Percentiles rank a stretch among this genome's conserved stretches.
Evolutionary conservation across 2,113 vertebrate species (phyloP).

Genomic region (Pseudopodoces humilis): DNA sequence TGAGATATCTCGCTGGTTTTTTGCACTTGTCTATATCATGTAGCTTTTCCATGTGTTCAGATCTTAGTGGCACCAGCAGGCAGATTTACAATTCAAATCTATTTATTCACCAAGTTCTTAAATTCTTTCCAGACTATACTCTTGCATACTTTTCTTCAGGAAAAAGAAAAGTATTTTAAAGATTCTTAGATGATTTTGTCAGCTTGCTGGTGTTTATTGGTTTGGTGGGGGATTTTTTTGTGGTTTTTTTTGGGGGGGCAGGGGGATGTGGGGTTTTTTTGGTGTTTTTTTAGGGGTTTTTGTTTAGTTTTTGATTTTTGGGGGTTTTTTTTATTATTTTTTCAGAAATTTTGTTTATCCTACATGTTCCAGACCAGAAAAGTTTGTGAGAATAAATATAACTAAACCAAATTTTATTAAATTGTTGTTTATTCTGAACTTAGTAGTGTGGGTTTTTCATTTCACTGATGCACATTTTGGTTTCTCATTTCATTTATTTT

Average conservation of each 20-base stretch:
- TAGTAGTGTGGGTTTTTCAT: not conserved
- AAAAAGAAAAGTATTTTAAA: not conserved
- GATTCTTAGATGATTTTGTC: not conserved
- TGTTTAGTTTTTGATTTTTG: not conserved
- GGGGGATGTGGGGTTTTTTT: too few relatives aligned
- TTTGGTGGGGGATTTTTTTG: not conserved
- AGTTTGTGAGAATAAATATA: not conserved
- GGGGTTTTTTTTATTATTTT: not conserved
- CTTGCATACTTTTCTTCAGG: not conserved
- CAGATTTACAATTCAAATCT: not conserved
- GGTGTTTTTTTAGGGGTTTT: not conserved
- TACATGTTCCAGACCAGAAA: not conserved
- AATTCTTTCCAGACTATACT: not conserved
- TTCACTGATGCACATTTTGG: not conserved
- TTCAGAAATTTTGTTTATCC: not conserved
- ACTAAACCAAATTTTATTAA: not conserved
- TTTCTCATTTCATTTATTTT: conserved; percentile 6
- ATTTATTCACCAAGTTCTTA: not conserved
- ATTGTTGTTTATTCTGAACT: conserved; percentile 6
- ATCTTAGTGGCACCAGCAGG: not conserved
- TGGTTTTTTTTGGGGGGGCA: not conserved
- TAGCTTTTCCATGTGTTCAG: not conserved
- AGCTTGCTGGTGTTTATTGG: not conserved
- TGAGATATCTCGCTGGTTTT: not conserved
- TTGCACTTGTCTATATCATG: not conserved